Percentiles rank a stretch among this genome's conserved stretches.
phyloP scores from a whole-genome alignment of 92 coral and sea anemone genomes.

The Palythoa heliodiscus region DNA sequence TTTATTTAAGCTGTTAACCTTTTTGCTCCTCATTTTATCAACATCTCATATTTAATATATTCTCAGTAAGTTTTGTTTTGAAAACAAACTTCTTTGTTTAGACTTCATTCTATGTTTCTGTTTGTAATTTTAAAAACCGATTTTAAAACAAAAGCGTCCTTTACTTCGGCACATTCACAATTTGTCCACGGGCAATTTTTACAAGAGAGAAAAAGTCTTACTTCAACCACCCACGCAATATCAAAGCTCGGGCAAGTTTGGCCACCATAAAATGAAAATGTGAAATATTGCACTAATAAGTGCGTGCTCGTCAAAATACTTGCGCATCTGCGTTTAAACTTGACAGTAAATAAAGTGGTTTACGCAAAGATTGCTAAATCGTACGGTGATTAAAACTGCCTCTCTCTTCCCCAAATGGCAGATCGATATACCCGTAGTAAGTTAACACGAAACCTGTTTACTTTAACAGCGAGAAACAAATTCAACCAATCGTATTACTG shows the following conservation, averaged over 20 bases:
- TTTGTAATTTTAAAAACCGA: not conserved
- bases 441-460: slow-evolving; percentile 37
- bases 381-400: not conserved
- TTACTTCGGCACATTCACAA: slow-evolving; percentile 31
- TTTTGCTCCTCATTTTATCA: slow-evolving; percentile 10
- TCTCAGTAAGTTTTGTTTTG: not conserved
- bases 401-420: not conserved
- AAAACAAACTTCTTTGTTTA: slow-evolving; percentile 19
- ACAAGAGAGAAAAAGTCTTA: not conserved
- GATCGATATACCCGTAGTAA: not conserved
- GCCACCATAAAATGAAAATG: not conserved
- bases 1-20: slow-evolving; percentile 25
- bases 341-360: not conserved
- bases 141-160: not conserved
- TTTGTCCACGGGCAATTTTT: not conserved
- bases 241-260: not conserved
- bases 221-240: not conserved
- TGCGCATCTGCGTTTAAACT: not conserved
- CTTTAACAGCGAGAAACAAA: slow-evolving; percentile 21
- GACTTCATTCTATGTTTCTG: not conserved
- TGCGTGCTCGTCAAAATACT: not conserved
- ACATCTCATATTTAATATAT: slow-evolving; percentile 16
- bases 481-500: slow-evolving; percentile 17
- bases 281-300: not conserved
- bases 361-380: not conserved